phyloP scores from a whole-genome alignment of 2,888 invertebrate genomes.

The Falcaria lacertinaria region DNA sequence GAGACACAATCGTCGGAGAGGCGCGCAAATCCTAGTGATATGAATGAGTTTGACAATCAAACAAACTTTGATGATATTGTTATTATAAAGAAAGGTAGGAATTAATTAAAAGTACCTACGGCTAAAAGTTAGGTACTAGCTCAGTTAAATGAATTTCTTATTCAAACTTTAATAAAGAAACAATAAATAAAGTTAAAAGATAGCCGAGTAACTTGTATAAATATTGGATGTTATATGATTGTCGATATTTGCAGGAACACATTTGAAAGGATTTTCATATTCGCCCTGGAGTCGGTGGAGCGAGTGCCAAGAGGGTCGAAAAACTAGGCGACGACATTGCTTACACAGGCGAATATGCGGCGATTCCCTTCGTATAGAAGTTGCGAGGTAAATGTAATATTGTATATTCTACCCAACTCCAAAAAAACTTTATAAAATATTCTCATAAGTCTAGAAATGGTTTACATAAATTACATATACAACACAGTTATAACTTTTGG shows the following conservation, averaged over 20 bases:
- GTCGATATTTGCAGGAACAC: conserved; percentile 32
- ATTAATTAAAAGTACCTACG: no score
- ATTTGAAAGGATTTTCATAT: conserved; percentile 37
- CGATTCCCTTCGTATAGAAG: conserved; percentile 56
- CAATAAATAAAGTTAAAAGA: no score
- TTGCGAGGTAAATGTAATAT: conserved; percentile 45
- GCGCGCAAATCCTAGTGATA: conserved; percentile 20
- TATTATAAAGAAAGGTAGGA: background rate
- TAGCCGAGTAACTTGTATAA: no score
- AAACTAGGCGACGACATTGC: conserved; percentile 58
- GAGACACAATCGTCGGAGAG: conserved; percentile 24
- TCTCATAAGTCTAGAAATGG: no score
- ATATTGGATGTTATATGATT: background rate
- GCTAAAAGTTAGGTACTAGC: no score
- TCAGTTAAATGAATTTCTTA: no score
- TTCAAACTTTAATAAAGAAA: no score
- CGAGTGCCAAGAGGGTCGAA: conserved; percentile 47
- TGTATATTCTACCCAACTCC: no score
- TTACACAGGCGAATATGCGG: conserved; percentile 51
- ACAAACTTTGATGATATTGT: conserved; percentile 9
- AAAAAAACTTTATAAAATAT: no score
- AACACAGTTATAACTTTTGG: no score
- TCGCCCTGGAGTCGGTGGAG: conserved; percentile 63
- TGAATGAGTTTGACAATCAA: conserved; percentile 10
- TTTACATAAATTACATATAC: no score